A percentile compares a stretch with the other conserved stretches of the same genome.
These are phyloP conservation scores for Cephalotes varians DNA, from an alignment of 2,888 invertebrate genomes.

Conservation along the genomic window DNA sequence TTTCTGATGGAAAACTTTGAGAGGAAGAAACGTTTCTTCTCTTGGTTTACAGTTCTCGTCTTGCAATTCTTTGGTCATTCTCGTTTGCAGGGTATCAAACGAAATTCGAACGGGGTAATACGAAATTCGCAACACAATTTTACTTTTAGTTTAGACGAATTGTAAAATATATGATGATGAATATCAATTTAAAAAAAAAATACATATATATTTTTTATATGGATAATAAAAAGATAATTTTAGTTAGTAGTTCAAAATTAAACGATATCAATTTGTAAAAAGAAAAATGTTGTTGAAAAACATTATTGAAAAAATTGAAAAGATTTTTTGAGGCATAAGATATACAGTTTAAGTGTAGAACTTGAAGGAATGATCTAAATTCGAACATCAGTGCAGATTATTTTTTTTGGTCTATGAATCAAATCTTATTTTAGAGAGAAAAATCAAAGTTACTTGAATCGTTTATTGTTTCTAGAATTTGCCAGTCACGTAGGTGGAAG, in stretches of 20 bases:
- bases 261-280: background rate
- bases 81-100: background rate
- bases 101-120: too few species aligned
- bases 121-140: background rate
- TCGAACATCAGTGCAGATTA: background rate
- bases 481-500: background rate
- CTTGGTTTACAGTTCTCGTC: background rate
- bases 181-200: background rate
- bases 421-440: background rate
- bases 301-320: too few species aligned
- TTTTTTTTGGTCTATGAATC: slow-evolving; percentile 18
- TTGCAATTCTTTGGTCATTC: background rate
- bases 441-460: background rate
- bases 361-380: background rate
- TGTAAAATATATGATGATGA: background rate
- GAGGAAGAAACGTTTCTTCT: background rate
- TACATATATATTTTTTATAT: background rate
- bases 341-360: background rate
- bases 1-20: background rate
- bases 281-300: background rate
- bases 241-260: background rate
- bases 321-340: too few species aligned
- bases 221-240: background rate
- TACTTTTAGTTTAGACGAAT: background rate
- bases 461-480: background rate